Conservation (phyloP, 2,797 vertebrate species). For the Steatocranus sp. region DNA sequence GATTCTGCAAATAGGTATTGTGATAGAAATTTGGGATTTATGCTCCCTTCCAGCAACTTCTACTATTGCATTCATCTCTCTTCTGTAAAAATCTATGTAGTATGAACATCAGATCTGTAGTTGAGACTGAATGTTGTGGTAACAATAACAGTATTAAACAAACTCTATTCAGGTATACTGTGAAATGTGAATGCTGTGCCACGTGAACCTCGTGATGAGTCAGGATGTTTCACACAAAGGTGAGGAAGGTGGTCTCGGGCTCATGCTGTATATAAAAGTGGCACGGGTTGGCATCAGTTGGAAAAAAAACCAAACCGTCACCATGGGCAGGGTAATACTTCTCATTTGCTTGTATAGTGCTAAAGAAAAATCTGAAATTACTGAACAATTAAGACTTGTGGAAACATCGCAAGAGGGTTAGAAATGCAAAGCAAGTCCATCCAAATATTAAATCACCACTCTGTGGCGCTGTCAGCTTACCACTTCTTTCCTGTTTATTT, state of each 20-base stretch:
- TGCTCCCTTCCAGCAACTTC: conserved; percentile 3
- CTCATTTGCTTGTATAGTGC: neutral
- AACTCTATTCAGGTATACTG: conserved; percentile 21
- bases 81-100: neutral
- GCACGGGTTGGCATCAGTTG: neutral
- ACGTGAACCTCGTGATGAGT: conserved; percentile 60
- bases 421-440: neutral
- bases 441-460: neutral
- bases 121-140: neutral
- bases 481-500: neutral
- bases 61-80: neutral
- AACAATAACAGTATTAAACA: neutral
- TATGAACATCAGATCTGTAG: neutral
- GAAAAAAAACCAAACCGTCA: conserved; percentile 10
- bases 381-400: neutral
- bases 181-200: conserved; percentile 36
- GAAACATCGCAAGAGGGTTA: neutral
- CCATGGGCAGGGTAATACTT: conserved; percentile 62
- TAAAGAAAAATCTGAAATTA: neutral
- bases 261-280: conserved; percentile 51
- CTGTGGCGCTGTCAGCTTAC: neutral
- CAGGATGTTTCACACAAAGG: conserved; percentile 58
- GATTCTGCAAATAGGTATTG: conserved; percentile 29
- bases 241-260: conserved; percentile 28
- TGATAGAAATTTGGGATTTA: conserved; percentile 5